A percentile compares a stretch with the other conserved stretches of the same genome.
Evolutionary conservation across 2,888 invertebrate genomes (phyloP).

Genomic region (Ametastegia equiseti): DNA sequence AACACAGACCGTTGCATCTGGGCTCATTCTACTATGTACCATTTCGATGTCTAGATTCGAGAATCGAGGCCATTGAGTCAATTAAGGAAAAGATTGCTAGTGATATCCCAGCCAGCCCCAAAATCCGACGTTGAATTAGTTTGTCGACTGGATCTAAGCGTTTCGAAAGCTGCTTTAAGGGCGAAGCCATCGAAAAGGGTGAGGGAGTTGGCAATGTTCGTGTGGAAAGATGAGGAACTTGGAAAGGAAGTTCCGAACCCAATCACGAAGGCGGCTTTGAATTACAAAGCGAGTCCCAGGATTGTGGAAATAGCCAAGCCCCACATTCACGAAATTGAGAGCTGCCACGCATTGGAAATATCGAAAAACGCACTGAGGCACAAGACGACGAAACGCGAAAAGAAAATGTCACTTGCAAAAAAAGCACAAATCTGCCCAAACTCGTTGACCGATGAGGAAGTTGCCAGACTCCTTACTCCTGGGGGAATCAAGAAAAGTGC

Average conservation of each 20-base stretch:
- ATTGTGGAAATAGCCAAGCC: conserved; percentile 61
- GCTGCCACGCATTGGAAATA: conserved; percentile 47
- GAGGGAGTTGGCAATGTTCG: conserved; percentile 54
- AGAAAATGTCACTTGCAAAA: conserved; percentile 50
- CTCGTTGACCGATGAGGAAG: conserved; percentile 58
- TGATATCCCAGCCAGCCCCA: conserved; percentile 54
- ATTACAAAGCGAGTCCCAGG: conserved; percentile 57
- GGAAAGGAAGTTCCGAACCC: conserved; percentile 57
- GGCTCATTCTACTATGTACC: background rate
- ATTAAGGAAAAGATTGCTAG: conserved; percentile 56
- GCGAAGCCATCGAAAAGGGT: conserved; percentile 54
- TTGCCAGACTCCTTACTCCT: conserved; percentile 57
- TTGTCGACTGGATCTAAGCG: conserved; percentile 48
- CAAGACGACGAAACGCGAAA: conserved; percentile 40
- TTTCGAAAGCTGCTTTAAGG: conserved; percentile 23
- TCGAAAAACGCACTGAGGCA: conserved; percentile 40
- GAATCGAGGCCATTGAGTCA: conserved; percentile 58
- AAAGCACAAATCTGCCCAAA: conserved; percentile 56
- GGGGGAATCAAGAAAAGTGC: conserved; percentile 59
- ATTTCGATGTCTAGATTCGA: conserved; percentile 56
- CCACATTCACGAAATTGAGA: conserved; percentile 46
- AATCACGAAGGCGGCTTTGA: conserved; percentile 58
- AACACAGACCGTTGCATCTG: no score
- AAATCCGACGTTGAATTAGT: conserved; percentile 20
- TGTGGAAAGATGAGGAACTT: conserved; percentile 45